Evolutionary conservation across 2,888 invertebrate species (phyloP).

Genomic region (Conomelus anceps): DNA sequence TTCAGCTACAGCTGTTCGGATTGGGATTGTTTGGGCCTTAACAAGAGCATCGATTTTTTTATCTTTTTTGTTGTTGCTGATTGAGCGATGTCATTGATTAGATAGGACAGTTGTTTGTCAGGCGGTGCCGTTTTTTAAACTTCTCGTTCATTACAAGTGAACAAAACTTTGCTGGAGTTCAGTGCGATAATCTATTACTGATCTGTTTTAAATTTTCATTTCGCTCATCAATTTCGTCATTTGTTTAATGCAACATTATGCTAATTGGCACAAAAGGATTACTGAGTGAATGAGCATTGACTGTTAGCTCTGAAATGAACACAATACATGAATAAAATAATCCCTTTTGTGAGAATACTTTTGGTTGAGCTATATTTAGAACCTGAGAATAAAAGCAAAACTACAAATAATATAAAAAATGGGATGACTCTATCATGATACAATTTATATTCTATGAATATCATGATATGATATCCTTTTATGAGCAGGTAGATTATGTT

Average conservation of each 20-base stretch:
- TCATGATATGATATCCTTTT: too few species aligned
- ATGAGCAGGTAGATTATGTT: too few species aligned
- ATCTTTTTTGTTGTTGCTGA: background rate
- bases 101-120: background rate
- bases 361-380: background rate
- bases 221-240: background rate
- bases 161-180: background rate
- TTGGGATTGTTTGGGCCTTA: background rate
- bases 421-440: too few species aligned
- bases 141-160: background rate
- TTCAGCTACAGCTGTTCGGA: background rate
- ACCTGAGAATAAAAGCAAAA: too few species aligned
- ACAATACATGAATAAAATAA: background rate
- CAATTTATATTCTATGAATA: too few species aligned
- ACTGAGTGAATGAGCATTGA: background rate
- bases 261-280: background rate
- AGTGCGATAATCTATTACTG: background rate
- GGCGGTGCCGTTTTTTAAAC: background rate
- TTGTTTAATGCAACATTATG: background rate
- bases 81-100: background rate
- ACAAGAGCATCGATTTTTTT: background rate
- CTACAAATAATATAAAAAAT: too few species aligned
- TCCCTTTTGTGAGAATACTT: background rate
- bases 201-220: background rate
- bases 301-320: background rate